Percentiles rank a stretch among this genome's conserved stretches.
These are phyloP conservation scores for Prenolepis imparis DNA, from an alignment of 2,888 invertebrate species.

Conservation along the genomic window DNA sequence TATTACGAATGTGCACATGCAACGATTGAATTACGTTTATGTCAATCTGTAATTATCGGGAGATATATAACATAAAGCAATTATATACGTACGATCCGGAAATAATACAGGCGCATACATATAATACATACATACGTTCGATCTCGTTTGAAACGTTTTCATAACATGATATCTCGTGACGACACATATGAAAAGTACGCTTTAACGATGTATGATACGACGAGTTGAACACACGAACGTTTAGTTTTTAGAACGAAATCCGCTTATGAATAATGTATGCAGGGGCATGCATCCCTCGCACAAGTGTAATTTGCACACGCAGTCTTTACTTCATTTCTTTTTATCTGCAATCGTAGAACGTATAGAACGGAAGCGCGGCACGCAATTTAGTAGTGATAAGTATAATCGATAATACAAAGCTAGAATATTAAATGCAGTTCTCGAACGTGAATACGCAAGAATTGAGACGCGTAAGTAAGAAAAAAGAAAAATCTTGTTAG, in stretches of 20 bases:
- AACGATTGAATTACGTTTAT: conserved; percentile 35
- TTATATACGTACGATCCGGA: conserved; percentile 14
- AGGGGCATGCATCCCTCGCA: conserved; percentile 17
- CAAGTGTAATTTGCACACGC: conserved; percentile 3
- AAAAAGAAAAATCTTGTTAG: neutral
- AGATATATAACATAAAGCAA: conserved; percentile 14
- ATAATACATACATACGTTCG: conserved; percentile 29
- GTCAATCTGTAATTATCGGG: conserved; percentile 37
- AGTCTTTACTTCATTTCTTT: conserved; percentile 21
- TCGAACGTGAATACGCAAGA: neutral
- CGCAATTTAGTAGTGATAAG: neutral
- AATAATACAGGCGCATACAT: conserved; percentile 26
- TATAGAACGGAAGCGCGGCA: neutral
- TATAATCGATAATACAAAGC: neutral
- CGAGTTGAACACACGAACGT: neutral
- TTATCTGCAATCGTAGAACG: conserved; percentile 9
- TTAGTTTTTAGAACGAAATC: neutral
- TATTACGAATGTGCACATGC: conserved; percentile 43
- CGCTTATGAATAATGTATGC: conserved; percentile 43
- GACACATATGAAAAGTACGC: neutral
- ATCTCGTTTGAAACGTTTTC: conserved; percentile 3
- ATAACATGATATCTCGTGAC: conserved; percentile 6
- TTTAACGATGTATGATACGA: neutral
- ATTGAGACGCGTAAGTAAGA: neutral
- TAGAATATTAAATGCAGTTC: neutral